Conservation (phyloP, 2,797 vertebrate genomes). For the Bradypodion ventrale region DNA sequence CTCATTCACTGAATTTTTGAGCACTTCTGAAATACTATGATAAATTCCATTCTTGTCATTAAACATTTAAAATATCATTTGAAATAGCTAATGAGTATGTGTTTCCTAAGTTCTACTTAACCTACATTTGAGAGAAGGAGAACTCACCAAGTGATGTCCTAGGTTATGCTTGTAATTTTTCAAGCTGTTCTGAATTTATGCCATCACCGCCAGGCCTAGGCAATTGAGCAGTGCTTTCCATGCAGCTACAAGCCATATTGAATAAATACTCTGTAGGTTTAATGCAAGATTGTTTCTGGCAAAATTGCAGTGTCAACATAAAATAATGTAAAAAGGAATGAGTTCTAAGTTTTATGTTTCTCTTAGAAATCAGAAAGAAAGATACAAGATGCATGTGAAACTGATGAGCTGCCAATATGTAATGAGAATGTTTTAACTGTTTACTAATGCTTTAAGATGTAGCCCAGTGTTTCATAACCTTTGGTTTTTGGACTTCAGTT, state of each 20-base stretch:
- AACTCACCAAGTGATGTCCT: constrained; percentile 41
- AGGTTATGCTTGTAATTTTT: constrained; percentile 66
- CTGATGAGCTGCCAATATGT: constrained; percentile 30
- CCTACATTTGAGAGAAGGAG: constrained; percentile 34
- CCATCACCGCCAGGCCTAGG: constrained; percentile 41
- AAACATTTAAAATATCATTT: not conserved
- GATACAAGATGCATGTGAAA: not conserved
- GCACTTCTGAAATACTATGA: not conserved
- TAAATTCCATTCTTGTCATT: not conserved
- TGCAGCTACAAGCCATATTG: constrained; percentile 62
- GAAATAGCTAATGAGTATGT: constrained; percentile 33
- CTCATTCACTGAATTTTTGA: not conserved
- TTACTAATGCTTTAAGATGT: not conserved
- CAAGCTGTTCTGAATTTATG: constrained; percentile 68
- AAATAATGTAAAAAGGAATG: constrained; percentile 59
- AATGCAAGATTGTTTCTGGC: constrained; percentile 61
- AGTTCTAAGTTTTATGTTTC: constrained; percentile 45
- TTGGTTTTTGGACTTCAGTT: no score
- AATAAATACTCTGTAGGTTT: constrained; percentile 63
- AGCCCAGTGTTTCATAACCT: no score
- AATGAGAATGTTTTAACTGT: not conserved
- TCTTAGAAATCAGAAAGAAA: constrained; percentile 29
- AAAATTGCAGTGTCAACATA: constrained; percentile 54
- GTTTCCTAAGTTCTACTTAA: constrained; percentile 22
- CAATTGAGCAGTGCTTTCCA: constrained; percentile 59